A percentile compares a stretch with the other conserved stretches of the same genome.
These are phyloP conservation scores for Noctua comes DNA, from an alignment of 2,888 invertebrate genomes.

Conservation along the genomic window DNA sequence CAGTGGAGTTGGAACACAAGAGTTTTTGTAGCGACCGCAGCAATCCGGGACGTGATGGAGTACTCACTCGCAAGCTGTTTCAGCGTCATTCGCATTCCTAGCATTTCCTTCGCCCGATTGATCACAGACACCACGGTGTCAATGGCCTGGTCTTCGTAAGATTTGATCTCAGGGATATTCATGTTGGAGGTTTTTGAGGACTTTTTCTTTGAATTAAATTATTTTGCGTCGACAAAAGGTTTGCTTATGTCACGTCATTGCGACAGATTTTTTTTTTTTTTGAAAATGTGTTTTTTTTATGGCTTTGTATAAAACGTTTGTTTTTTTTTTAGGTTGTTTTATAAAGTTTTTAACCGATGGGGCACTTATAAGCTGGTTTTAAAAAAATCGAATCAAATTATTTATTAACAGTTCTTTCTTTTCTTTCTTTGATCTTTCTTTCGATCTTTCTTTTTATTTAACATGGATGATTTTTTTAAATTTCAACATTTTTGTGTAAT, in stretches of 20 bases:
- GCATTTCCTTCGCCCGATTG: constrained; percentile 78
- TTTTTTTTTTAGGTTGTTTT: background rate
- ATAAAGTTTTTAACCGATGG: background rate
- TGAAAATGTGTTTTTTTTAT: background rate
- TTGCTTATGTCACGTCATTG: constrained; percentile 30
- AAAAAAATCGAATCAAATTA: no score
- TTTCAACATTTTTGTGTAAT: background rate
- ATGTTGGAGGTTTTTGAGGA: constrained; percentile 58
- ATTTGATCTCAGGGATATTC: constrained; percentile 77
- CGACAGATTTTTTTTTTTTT: constrained; percentile 15
- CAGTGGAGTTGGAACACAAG: constrained; percentile 5
- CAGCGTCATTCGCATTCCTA: constrained; percentile 77
- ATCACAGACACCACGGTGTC: constrained; percentile 80
- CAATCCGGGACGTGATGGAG: background rate
- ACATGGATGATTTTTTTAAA: background rate
- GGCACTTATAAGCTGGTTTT: background rate
- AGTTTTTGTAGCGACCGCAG: background rate
- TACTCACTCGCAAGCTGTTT: constrained; percentile 78
- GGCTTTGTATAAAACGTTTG: background rate
- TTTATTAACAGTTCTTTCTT: no score
- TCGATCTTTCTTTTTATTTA: no score
- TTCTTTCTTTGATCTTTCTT: no score
- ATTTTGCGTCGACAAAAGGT: constrained; percentile 24
- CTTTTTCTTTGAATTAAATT: constrained; percentile 5
- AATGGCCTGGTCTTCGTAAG: constrained; percentile 80